Conservation (phyloP, 2,888 invertebrate species). For the Timema podura region DNA sequence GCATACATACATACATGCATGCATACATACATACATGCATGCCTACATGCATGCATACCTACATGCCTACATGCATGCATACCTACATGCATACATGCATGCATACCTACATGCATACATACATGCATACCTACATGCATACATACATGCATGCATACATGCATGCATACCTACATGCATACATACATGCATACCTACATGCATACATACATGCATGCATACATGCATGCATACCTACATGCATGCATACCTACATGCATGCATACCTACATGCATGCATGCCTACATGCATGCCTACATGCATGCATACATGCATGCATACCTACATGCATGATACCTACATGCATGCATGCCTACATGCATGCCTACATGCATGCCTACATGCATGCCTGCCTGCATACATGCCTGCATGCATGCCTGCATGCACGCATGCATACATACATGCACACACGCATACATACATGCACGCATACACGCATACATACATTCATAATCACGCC, state of each 20-base stretch:
- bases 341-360: neutral
- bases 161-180: conserved; percentile 9
- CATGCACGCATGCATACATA: neutral
- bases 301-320: neutral
- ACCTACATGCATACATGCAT: neutral
- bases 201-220: conserved; percentile 9
- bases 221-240: conserved; percentile 9
- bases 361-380: neutral
- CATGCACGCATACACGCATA: too few relatives aligned
- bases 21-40: too few relatives aligned
- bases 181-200: conserved; percentile 15
- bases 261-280: neutral
- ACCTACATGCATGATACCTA: too few relatives aligned
- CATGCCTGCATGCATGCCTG: neutral
- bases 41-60: neutral
- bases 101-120: too few relatives aligned
- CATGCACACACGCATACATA: neutral
- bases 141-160: conserved; percentile 13
- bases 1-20: too few relatives aligned
- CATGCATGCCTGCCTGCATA: neutral
- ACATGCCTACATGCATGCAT: neutral
- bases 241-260: conserved; percentile 7
- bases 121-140: too few relatives aligned
- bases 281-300: neutral
- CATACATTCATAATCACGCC: too few relatives aligned